Percentiles rank a stretch among this genome's conserved stretches.
Conservation (phyloP, 2,113 vertebrate species). For the Corythornis vintsioides region DNA sequence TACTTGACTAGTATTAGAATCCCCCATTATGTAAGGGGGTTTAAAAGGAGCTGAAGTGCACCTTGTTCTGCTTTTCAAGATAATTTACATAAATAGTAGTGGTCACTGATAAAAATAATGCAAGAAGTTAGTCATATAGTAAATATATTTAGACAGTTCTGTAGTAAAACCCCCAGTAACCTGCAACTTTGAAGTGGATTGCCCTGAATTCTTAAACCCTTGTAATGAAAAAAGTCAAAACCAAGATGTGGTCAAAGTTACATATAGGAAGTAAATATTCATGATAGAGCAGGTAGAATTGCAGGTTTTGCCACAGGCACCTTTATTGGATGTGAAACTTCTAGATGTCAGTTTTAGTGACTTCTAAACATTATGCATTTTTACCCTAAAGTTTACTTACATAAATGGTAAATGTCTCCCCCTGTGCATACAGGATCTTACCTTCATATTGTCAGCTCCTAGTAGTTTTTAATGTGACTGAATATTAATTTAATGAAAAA, state of each 20-base stretch:
- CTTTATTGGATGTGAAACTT: background rate
- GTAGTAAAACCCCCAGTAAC: background rate
- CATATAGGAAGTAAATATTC: background rate
- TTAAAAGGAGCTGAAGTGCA: conserved; percentile 11
- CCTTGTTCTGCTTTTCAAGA: background rate
- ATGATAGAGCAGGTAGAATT: background rate
- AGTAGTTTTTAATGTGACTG: background rate
- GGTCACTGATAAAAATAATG: background rate
- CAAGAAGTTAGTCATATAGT: background rate
- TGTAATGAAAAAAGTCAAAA: background rate
- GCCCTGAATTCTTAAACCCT: background rate
- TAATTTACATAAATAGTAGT: background rate
- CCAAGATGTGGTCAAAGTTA: background rate
- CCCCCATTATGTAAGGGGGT: conserved; percentile 7
- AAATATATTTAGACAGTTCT: background rate
- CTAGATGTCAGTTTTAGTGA: background rate
- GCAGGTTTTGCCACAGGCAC: background rate
- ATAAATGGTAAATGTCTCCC: background rate
- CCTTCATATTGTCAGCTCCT: background rate
- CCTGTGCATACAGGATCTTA: background rate
- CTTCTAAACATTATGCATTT: background rate
- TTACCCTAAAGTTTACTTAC: background rate
- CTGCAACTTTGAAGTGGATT: background rate
- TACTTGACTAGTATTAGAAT: conserved; percentile 3
- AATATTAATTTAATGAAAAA: background rate